Evolutionary conservation across 2,113 vertebrate genomes (phyloP).

Genomic region (Pygoscelis antarcticus): DNA sequence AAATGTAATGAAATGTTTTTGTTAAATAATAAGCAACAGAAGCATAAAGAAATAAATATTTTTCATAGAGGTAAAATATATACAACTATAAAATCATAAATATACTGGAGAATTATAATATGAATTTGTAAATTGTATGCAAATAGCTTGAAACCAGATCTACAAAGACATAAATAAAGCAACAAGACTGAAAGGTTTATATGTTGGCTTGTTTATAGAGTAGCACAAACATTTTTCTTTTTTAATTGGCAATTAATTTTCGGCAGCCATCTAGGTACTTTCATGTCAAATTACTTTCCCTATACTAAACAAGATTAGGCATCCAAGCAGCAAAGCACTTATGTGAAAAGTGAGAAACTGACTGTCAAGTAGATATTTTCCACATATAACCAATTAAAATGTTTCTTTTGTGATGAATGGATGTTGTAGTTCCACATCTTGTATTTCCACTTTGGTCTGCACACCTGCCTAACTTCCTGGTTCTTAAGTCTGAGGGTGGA

Average conservation of each 20-base stretch:
- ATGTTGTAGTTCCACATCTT: conserved; percentile 76
- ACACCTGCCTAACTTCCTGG: conserved; percentile 64
- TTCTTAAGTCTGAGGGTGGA: conserved; percentile 49
- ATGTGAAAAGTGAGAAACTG: conserved; percentile 83
- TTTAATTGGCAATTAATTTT: conserved; percentile 91
- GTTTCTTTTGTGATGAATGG: conserved; percentile 84
- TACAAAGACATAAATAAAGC: conserved; percentile 84
- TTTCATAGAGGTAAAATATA: conserved; percentile 83
- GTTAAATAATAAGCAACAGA: conserved; percentile 83
- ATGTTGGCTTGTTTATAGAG: conserved; percentile 84
- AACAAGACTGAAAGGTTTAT: conserved; percentile 85
- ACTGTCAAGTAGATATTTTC: conserved; percentile 85
- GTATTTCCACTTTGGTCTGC: conserved; percentile 66
- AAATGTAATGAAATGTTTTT: conserved; percentile 80
- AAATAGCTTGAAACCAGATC: conserved; percentile 84
- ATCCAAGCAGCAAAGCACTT: conserved; percentile 84
- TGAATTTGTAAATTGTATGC: conserved; percentile 86
- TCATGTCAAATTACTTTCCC: conserved; percentile 86
- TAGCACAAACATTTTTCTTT: conserved; percentile 88
- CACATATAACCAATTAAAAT: conserved; percentile 86
- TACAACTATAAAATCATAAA: conserved; percentile 84
- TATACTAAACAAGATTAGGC: conserved; percentile 85
- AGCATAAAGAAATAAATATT: conserved; percentile 82
- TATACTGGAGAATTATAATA: conserved; percentile 81
- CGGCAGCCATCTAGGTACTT: conserved; percentile 84